Evolutionary conservation across 1,140 invertebrate species (phyloP).

Genomic region (Mercenaria mercenaria): DNA sequence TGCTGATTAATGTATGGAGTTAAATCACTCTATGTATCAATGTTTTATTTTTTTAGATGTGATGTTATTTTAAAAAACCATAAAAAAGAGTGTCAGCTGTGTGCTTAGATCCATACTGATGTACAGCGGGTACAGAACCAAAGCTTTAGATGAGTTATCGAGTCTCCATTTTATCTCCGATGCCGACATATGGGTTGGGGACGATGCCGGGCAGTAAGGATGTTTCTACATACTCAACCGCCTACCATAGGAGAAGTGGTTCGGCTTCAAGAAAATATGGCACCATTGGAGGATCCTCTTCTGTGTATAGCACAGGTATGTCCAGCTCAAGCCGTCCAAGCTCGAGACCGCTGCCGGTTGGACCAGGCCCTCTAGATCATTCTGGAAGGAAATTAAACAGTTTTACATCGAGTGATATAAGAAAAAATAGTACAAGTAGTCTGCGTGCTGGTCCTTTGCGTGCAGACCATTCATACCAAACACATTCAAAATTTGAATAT

Average conservation of each 20-base stretch:
- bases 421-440: constrained; percentile 45
- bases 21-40: too few species aligned
- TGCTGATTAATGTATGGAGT: too few species aligned
- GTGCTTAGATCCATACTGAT: background rate
- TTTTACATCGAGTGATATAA: constrained; percentile 50
- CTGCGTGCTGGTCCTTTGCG: constrained; percentile 72
- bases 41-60: too few species aligned
- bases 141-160: constrained; percentile 59
- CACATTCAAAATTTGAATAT: constrained; percentile 50
- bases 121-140: background rate
- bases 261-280: constrained; percentile 27
- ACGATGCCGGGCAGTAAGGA: constrained; percentile 58
- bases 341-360: constrained; percentile 72
- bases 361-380: constrained; percentile 79
- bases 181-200: constrained; percentile 48
- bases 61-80: background rate
- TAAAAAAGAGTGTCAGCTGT: background rate
- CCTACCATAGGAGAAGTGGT: background rate
- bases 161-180: background rate
- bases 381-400: constrained; percentile 72
- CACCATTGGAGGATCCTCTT: background rate
- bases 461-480: constrained; percentile 73
- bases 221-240: background rate
- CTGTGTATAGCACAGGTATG: background rate
- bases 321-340: constrained; percentile 33